Evolutionary conservation across 2,888 invertebrate genomes (phyloP), one percentile per base, ranked within the genome.

Genomic region (Bombyx huttoni): DNA sequence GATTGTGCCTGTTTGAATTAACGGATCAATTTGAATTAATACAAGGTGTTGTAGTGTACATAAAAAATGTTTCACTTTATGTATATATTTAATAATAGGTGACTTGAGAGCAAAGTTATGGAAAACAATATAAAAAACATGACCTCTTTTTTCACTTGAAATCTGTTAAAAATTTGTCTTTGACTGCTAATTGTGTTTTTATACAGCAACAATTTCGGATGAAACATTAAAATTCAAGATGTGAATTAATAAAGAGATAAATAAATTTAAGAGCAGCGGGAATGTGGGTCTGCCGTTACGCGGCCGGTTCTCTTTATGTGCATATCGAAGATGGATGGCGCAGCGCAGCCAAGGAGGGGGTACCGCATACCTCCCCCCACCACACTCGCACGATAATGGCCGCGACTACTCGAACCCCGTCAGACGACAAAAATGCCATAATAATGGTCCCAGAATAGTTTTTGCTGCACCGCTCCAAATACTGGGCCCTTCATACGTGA

Each of bases 381-480:
- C 71, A 61, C 68, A 67, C 66, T 72, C 65, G 67, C 69, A 58
- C 71, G 67, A 73, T 81, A 81, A 88, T 83, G 87, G 87, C 84
- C 81, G 84, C 85, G 78, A 77, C 81, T 77, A 80, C 78, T 77
- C 75, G 78, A 76, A 75, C 79, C 82, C 83, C 78, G 83, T 84
- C 86, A 89, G 86, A 86, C 87, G 89, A 89, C 89, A 89, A 89
- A 89, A 89, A 89, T 89, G 89, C 89, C 83, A 89, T 89, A 84
- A 87, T 87, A 86, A 88, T 87, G 87, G 81, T 70, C 77, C 81
- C 81, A 74, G 81, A 87, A 86, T 83, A 82, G 83, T 88, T 87
- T 87, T 88, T 88, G 79, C 88, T 81, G 81, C 80, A 84, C 72
- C 86, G 84, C 78, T 85, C 86, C 85, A 85, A 87, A 88, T 88